These are phyloP conservation scores for human DNA, from an alignment of 2,113 vertebrate species.

Conservation along the genomic window GRCh38 chr5:137450001-137450500, in stretches of 20 bases:
- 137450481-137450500: background rate
- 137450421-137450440: background rate
- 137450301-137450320: background rate
- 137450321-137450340: background rate
- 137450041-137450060: background rate
- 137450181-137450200: background rate
- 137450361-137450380: rapidly evolving
- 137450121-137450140: background rate
- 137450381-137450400: background rate
- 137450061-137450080: background rate
- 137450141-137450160: background rate
- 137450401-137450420: background rate
- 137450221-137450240: background rate
- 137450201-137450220: background rate
- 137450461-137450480: rapidly evolving
- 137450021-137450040: background rate
- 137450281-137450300: background rate
- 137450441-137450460: background rate
- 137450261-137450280: background rate
- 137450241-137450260: background rate
- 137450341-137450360: background rate
- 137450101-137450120: background rate
- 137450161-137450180: background rate
- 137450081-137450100: background rate
- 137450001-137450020: background rate